Evolutionary conservation across 1,140 invertebrate species (phyloP), one percentile per base, ranked within the genome.

Genomic region (Drosophila dunni): DNA sequence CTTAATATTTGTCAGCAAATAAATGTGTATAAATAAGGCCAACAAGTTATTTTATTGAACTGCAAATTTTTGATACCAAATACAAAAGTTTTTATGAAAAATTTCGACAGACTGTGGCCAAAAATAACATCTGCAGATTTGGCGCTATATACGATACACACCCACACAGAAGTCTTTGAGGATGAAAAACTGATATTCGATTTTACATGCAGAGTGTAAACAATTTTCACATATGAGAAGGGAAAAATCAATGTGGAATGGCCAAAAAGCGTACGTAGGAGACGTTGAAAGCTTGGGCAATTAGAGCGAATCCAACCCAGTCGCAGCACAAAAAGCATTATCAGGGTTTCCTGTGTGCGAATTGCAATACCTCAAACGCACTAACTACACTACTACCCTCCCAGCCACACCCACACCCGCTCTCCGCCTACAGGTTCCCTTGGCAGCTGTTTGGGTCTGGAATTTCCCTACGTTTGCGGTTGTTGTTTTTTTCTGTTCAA

Each of bases 1-100:
- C 75, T 71, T 67, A 79, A 83, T 79, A 83, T 64, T 79, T 82
- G 62, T 20, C 29, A 51, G 53, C 62, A 79, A 68, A 79, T 57
- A 79, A 7, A 15, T n/a, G 45, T 50, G 60, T 20, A 54, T 36
- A 65, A 69, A 69, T 61, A 56, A 38, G 72, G 40, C 13, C 51
- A 75, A 48, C 38, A 62, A 71, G 71, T 75, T 58, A 46, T 67
- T 60, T 67, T 58, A 60, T 67, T 42, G 51, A n/a, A 38, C 29
- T 67, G 53, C 45, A 67, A 67, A 67, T 67, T 60, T 67, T 60
- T 17, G 17, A 66, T 66, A 36, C 63, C 63, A 66, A 66, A 66
- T 64, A 36, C 50, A 24, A 45, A 45, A 42, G 20, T 29, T 15
- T 64, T 64, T 45, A 17, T 54, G 34, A 53, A 73, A 68, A 67